These are phyloP conservation scores for Trogon melanurus DNA, from an alignment of 2,113 vertebrate species.

Conservation along the genomic window DNA sequence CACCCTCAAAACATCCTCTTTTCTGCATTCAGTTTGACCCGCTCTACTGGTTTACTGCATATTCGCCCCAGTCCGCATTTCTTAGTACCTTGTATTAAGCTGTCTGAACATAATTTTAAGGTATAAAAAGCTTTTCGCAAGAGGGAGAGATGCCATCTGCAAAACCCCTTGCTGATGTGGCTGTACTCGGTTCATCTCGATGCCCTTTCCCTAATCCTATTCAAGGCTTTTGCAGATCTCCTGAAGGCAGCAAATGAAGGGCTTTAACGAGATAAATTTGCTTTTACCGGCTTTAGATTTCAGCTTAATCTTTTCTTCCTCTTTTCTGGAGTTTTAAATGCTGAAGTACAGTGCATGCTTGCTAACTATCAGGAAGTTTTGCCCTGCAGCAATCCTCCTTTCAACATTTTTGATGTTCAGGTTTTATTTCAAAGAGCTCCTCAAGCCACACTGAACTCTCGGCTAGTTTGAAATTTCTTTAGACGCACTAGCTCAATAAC, in stretches of 20 bases:
- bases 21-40: not conserved
- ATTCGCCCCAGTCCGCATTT: not conserved
- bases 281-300: not conserved
- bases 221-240: not conserved
- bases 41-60: not conserved
- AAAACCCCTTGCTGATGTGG: not conserved
- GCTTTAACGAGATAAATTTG: not conserved
- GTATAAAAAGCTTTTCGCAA: not conserved
- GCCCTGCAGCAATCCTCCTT: not conserved
- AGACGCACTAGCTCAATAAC: not conserved
- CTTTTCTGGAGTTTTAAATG: not conserved
- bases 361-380: too few relatives aligned
- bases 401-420: not conserved
- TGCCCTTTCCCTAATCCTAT: constrained; percentile 27
- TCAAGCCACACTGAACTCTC: not conserved
- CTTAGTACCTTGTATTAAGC: not conserved
- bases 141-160: not conserved
- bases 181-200: not conserved
- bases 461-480: not conserved
- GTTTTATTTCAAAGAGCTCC: not conserved
- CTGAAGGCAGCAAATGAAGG: not conserved
- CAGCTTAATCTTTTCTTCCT: not conserved
- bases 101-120: not conserved
- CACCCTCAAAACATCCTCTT: not conserved
- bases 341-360: not conserved